Base-by-base conservation (phyloP, 2,888 invertebrate species). In the Amphipyra berbera region DNA sequence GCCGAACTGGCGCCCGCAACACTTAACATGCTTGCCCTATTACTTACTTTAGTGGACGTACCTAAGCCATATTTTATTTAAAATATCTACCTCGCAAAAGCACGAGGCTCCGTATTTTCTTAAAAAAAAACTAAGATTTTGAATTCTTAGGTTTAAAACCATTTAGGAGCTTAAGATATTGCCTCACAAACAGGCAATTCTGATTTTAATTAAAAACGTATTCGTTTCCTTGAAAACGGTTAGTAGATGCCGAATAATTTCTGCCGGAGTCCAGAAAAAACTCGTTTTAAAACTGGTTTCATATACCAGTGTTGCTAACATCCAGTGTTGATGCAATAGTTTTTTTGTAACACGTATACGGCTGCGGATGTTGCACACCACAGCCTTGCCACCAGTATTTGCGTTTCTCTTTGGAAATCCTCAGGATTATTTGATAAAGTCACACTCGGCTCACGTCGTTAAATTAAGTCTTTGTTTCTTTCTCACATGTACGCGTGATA, bases 1-100 rank as follows among this genome's bases (percentile, higher is more conserved):
- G 82, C 78, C 76, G 10, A 70, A 68, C 59, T 68, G 83, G 83
- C 84, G 87, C 84, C 82, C 70, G 52, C 52, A 70, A 70, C 72
- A 77, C 74, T 80, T 83, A 69, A 72, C 68, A 75, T 76, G 71
- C 70, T 65, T 61, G 66, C 54, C 67, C 71, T 68, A 71, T 73
- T 76, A 66, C 54, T 65, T 64, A 59, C 66, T 64, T 59, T 35
- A 56, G 49, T 54, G 13, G 38, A 44, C 27, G 47, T 58, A 40
- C 8, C 30, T 33, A 21, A 44, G 33, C 15, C 30, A 62, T 53
- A 70, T 58, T 56, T 46, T 46, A 65, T 58, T 46, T 30, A 42
- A 49, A 56, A 45, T 46, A 55, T 40, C 15, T 45, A 42, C 9
- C 10, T n/a, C 13, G n/a, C 14, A 49, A 2, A 6, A 35, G 12